Conservation (phyloP, 1,140 invertebrate species). For the Eumeta japonica region DNA sequence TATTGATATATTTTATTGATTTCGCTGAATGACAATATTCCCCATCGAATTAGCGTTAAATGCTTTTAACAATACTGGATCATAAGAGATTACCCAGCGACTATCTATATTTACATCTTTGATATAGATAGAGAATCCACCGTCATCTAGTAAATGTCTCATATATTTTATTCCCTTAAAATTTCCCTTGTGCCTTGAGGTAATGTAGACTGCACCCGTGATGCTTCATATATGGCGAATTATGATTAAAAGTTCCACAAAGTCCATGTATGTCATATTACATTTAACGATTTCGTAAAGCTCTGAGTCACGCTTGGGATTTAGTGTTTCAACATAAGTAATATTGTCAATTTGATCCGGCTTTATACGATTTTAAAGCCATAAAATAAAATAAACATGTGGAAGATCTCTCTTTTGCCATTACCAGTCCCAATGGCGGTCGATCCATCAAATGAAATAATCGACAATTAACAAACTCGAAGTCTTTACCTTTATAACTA, state of each 20-base stretch:
- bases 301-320: constrained; percentile 22
- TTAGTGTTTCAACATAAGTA: constrained; percentile 31
- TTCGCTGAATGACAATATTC: constrained; percentile 36
- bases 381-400: constrained; percentile 29
- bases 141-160: constrained; percentile 14
- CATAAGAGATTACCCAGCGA: too few species aligned
- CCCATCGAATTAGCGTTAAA: constrained; percentile 36
- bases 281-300: constrained; percentile 21
- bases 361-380: constrained; percentile 6
- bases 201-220: constrained; percentile 36
- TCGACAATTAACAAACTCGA: too few species aligned
- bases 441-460: too few species aligned
- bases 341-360: constrained; percentile 15
- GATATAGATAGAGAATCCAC: constrained; percentile 12
- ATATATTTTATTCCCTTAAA: constrained; percentile 29
- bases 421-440: too few species aligned
- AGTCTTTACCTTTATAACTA: too few species aligned
- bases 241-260: constrained; percentile 25
- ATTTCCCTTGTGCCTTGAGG: constrained; percentile 29
- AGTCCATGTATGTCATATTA: constrained; percentile 42
- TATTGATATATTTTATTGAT: too few species aligned
- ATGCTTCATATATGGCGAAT: constrained; percentile 34
- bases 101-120: constrained; percentile 23
- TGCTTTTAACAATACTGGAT: constrained; percentile 26
- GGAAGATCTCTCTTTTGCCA: constrained; percentile 54